Base-by-base conservation (phyloP, 2,113 vertebrate species). In the Chaetura pelagica region DNA sequence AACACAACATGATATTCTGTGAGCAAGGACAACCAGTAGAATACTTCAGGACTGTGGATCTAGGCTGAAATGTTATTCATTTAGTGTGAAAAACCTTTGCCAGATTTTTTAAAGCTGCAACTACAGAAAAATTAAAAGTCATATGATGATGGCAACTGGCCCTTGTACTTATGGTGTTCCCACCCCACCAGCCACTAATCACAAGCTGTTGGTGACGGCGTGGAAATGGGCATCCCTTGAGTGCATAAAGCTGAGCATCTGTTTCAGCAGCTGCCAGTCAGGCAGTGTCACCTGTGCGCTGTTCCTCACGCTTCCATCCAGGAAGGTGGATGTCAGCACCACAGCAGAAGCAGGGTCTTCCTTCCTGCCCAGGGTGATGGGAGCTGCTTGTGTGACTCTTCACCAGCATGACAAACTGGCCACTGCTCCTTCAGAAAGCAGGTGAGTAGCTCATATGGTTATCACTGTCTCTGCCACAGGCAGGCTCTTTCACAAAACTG, bases 1-100 rank as follows among this genome's bases (percentile, higher is more conserved):
- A 72, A 92, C 38, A 63, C 90, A 76, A 29, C 59, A 46, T 19
- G 49, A 84, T 94, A 34, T 84, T 94, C 96, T 93, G 52, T 87
- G 54, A 91, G 24, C 58, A 74, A 40, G 66, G 64, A 81, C 91
- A 95, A 66, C 29, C 66, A 93, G 82, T 88, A 87, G 78, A 51
- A 87, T 86, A 58, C 46, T 88, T 92, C 72, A 59, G 74, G 73
- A 40, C 46, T 29, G 17, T 38, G 34, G 82, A 68, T 78, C 82
- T 83, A 95, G 48, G 22, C 34, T 92, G 71, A 79, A 83, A 72
- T 17, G n/a, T 64, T 58, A 80, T 87, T 94, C 78, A 84, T 69
- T 88, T 82, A 44, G 51, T 21, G 24, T 84, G 61, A 12, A 82
- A 96, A 81, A 40, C 4, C 7, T 93, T 82, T 84, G 61, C 23